These are phyloP conservation scores for Pangasius larnaudii DNA, from an alignment of 2,797 vertebrate species.

Conservation along the genomic window DNA sequence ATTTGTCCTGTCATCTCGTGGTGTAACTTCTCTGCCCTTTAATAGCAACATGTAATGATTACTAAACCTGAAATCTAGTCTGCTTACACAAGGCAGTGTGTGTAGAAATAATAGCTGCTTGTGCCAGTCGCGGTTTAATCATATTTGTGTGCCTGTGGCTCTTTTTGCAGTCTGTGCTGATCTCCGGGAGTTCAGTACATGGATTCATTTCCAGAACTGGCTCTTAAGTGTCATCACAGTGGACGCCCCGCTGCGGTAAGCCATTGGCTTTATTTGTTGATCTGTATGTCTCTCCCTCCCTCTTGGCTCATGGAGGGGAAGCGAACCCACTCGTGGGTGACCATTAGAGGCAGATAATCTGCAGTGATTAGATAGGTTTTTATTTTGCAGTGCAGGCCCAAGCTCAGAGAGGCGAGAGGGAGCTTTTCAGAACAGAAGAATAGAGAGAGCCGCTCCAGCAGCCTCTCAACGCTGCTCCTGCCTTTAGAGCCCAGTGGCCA, in stretches of 20 bases:
- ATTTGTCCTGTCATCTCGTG: conserved; percentile 20
- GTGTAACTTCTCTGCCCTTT: conserved; percentile 31
- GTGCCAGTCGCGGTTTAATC: conserved; percentile 30
- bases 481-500: conserved; percentile 73
- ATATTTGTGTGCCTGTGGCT: conserved; percentile 42
- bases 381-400: conserved; percentile 55
- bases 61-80: conserved; percentile 28
- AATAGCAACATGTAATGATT: background rate
- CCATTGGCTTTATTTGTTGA: conserved; percentile 74
- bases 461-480: conserved; percentile 62
- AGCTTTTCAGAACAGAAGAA: conserved; percentile 63
- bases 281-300: conserved; percentile 62
- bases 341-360: conserved; percentile 80
- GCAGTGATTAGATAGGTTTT: conserved; percentile 78
- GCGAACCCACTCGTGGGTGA: conserved; percentile 70
- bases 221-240: conserved; percentile 53
- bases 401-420: conserved; percentile 47
- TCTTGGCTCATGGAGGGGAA: conserved; percentile 64
- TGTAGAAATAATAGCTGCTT: conserved; percentile 37
- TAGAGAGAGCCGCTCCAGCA: conserved; percentile 64
- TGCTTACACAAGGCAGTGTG: conserved; percentile 14
- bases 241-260: conserved; percentile 58
- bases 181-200: conserved; percentile 69
- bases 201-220: conserved; percentile 64
- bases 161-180: conserved; percentile 46